Percentiles rank a stretch among this genome's conserved stretches.
Conservation (phyloP, 1,140 invertebrate species). For the Lucilia sericata region DNA sequence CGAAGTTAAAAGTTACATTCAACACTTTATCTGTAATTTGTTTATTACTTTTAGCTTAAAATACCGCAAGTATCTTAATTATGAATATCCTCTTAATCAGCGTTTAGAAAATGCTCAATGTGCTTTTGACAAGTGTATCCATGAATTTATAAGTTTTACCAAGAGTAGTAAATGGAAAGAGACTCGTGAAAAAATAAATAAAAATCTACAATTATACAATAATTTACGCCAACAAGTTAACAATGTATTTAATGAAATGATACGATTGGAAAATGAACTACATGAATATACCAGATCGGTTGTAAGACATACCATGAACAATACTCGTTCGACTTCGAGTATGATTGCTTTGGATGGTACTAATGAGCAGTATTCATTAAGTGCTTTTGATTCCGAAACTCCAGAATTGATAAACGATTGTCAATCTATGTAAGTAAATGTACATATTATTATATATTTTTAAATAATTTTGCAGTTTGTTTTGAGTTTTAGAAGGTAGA, state of each 20-base stretch:
- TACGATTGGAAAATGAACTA: background rate
- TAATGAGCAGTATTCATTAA: too few relatives aligned
- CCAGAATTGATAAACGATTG: too few relatives aligned
- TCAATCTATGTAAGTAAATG: too few relatives aligned
- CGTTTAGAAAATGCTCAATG: background rate
- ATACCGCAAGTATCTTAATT: background rate
- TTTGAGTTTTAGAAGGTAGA: too few relatives aligned
- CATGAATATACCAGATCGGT: background rate
- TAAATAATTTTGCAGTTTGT: too few relatives aligned
- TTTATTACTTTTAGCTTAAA: background rate
- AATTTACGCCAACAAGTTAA: background rate
- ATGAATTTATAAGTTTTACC: background rate
- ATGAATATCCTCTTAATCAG: background rate
- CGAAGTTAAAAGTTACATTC: background rate
- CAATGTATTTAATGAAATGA: background rate
- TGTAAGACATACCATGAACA: too few relatives aligned
- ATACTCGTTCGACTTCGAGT: too few relatives aligned
- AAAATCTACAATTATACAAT: background rate
- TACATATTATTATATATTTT: too few relatives aligned
- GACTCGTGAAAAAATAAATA: background rate
- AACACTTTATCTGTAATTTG: background rate
- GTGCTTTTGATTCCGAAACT: too few relatives aligned
- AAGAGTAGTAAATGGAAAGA: background rate
- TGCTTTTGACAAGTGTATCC: background rate
- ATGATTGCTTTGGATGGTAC: too few relatives aligned